phyloP scores from a whole-genome alignment of 2,113 vertebrate genomes.

The human region GRCh38 chr5:155182501-155183000 shows the following conservation, averaged over 20 bases:
- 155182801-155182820: neutral
- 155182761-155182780: neutral
- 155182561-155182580: constrained; percentile 79
- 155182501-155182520: constrained; percentile 78
- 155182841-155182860: neutral
- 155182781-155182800: neutral
- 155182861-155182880: neutral
- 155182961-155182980: neutral
- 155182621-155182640: constrained; percentile 13
- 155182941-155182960: neutral
- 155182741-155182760: neutral
- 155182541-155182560: constrained; percentile 81
- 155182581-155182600: constrained; percentile 75
- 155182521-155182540: constrained; percentile 70
- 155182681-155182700: neutral
- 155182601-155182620: constrained; percentile 75
- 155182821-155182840: neutral
- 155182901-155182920: neutral
- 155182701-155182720: neutral
- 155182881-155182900: neutral
- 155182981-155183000: neutral
- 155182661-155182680: neutral
- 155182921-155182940: neutral
- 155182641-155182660: neutral
- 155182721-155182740: neutral